Evolutionary conservation across 2,797 vertebrate species (phyloP).

Genomic region (Pseudotriccus pelzelni): DNA sequence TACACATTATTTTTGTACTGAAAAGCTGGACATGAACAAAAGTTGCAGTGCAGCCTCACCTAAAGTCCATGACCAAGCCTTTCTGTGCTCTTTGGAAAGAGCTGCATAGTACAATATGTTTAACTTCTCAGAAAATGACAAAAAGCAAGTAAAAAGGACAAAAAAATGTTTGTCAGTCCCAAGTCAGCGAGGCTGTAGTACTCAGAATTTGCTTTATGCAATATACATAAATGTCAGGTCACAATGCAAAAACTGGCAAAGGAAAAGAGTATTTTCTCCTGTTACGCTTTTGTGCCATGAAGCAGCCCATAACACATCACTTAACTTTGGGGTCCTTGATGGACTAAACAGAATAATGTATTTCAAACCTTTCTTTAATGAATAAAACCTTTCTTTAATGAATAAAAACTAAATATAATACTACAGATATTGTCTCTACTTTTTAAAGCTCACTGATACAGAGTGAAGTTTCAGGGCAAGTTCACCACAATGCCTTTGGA

Average conservation of each 20-base stretch:
- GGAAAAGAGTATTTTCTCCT: constrained; percentile 31
- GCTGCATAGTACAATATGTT: neutral
- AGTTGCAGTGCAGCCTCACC: neutral
- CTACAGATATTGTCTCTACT: neutral
- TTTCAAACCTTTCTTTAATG: constrained; percentile 2
- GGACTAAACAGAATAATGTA: neutral
- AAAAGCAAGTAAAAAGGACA: neutral
- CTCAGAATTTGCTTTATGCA: constrained; percentile 32
- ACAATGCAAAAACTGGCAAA: constrained; percentile 29
- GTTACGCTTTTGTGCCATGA: neutral
- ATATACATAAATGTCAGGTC: constrained; percentile 47
- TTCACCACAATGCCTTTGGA: neutral
- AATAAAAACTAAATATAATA: neutral
- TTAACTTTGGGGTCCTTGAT: constrained; percentile 5
- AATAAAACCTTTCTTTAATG: constrained; percentile 8
- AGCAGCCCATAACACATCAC: neutral
- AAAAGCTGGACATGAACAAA: constrained; percentile 17
- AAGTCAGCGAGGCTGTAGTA: neutral
- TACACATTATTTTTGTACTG: neutral
- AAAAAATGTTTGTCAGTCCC: neutral
- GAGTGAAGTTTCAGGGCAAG: neutral
- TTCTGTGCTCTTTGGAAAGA: neutral
- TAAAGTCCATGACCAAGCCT: neutral
- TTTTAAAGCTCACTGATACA: neutral
- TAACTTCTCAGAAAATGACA: neutral